These are phyloP conservation scores for Troides aeacus DNA, from an alignment of 2,888 invertebrate species.

Conservation along the genomic window DNA sequence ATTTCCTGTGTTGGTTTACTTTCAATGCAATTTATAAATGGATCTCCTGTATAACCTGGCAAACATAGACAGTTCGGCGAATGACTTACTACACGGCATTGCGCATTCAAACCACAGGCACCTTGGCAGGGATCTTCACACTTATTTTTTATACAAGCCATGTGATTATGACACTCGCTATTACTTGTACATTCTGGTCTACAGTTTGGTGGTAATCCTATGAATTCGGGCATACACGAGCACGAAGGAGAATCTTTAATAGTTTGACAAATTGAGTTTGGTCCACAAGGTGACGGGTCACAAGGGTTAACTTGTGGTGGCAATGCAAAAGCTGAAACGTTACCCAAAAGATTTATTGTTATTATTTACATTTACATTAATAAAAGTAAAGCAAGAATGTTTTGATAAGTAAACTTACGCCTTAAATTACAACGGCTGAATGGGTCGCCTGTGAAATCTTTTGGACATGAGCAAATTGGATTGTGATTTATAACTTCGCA, in stretches of 20 bases:
- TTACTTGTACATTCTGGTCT: conserved; percentile 87
- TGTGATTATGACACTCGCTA: conserved; percentile 83
- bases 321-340: conserved; percentile 56
- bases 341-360: not conserved
- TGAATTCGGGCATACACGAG: conserved; percentile 83
- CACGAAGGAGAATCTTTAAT: conserved; percentile 83
- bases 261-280: conserved; percentile 82
- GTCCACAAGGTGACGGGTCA: conserved; percentile 84
- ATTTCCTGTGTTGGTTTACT: conserved; percentile 59
- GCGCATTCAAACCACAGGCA: conserved; percentile 84
- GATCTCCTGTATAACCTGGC: conserved; percentile 85
- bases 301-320: conserved; percentile 80
- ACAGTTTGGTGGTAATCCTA: conserved; percentile 85
- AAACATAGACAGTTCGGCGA: conserved; percentile 85
- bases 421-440: conserved; percentile 83
- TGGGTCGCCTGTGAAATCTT: conserved; percentile 86
- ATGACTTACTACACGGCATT: conserved; percentile 87
- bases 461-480: conserved; percentile 87
- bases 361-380: not conserved
- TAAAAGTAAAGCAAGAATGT: not conserved
- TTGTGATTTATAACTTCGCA: conserved; percentile 89
- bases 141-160: conserved; percentile 86
- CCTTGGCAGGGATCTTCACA: conserved; percentile 87
- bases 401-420: conserved; percentile 71
- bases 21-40: conserved; percentile 82